Evolutionary conservation across 2,797 vertebrate genomes (phyloP).

Genomic region (Argyrosomus regius): DNA sequence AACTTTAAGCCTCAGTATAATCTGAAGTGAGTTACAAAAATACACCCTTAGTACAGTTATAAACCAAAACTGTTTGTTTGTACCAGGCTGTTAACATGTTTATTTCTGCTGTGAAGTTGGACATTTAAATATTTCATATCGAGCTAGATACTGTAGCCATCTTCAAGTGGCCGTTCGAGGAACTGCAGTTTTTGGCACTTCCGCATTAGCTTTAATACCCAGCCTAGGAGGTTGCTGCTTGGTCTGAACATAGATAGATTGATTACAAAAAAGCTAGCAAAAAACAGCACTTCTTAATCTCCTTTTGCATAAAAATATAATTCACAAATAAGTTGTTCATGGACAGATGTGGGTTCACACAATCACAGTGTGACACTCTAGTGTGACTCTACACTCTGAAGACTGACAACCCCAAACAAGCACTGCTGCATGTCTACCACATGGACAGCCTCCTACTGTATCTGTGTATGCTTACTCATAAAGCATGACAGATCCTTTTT

Average conservation of each 20-base stretch:
- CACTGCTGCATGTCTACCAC: background rate
- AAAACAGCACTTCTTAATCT: constrained; percentile 14
- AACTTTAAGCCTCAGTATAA: no score
- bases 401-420: constrained; percentile 19
- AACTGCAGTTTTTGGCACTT: no score
- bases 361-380: constrained; percentile 38
- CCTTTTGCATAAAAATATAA: constrained; percentile 11
- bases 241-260: background rate
- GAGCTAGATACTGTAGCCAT: no score
- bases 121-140: no score
- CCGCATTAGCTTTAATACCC: no score
- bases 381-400: constrained; percentile 5
- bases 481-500: constrained; percentile 29
- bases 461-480: constrained; percentile 9
- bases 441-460: constrained; percentile 11
- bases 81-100: no score
- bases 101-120: no score
- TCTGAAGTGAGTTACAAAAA: no score
- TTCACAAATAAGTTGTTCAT: constrained; percentile 38
- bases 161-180: no score
- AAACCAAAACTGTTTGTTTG: no score
- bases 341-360: constrained; percentile 31
- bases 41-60: no score
- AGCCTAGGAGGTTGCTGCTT: no score
- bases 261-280: constrained; percentile 1